Base-by-base conservation (phyloP, 2,797 vertebrate genomes). In the Acestrorhynchus altus region DNA sequence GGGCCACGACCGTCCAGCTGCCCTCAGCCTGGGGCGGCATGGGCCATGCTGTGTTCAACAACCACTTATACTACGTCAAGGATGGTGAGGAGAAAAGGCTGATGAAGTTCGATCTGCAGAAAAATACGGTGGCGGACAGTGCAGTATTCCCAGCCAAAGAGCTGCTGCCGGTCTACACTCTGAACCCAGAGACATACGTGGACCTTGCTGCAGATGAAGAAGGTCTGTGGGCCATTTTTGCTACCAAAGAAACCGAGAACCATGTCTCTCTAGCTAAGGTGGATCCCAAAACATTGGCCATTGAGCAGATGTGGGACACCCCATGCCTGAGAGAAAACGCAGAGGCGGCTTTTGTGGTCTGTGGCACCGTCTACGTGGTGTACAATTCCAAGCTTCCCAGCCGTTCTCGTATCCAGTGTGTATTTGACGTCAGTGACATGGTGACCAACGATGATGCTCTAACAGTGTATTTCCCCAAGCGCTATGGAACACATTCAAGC, bases 291-390 rank as follows among this genome's bases (percentile, higher is more conserved):
- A 95, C 94, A 0, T 90, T 99, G 89, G 95, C 95, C 86, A 94
- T 96, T 0, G 96, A 98, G 89, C 96, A 99, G 86, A 97, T 95
- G 93, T 99, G 98, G 98, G 97, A 98, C 85, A 97, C 98, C 0
- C 95, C 95, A 0, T 99, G 98, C 74, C 95, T 94, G 0, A 89
- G 95, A 10, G 96, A 98, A 87, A 98, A 98, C 0, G 97, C 98
- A 0, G 98, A 99, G 91, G 95, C 93, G 0, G 97, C 96, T 13
- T 99, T 99, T 0, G 92, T 99, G 84, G 96, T 99, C 87, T 99
- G 98, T 0, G 96, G 98, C 35, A 95, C 96, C 0, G 90, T 99
- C 39, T 98, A 99, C 0, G 98, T 99, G 22, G 96, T 96, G 46
- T 99, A 99, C 85, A 99, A 99, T 92, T 98, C 95, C 12, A 91